Evolutionary conservation across 1,140 invertebrate species (phyloP), one percentile per base, ranked within the genome.

Genomic region (Lepidotrigona ventralis): DNA sequence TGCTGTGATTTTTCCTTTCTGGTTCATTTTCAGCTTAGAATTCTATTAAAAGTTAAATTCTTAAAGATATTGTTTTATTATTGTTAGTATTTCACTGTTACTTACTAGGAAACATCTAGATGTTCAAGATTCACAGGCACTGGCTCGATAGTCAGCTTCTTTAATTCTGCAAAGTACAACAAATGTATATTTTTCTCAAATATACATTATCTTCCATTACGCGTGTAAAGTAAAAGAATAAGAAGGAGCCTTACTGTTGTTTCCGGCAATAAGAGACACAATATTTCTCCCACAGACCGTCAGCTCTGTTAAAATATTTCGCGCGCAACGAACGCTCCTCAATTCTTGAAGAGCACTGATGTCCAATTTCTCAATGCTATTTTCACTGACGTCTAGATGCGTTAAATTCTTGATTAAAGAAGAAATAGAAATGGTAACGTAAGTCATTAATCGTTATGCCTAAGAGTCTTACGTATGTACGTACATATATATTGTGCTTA

Each of bases 381-480:
- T 97, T 92, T 97, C 96, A 91, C 96, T 97, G n/a, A 97, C 96
- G 90, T 97, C 96, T 88, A 97, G 92, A 88, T 97, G 96, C 63
- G 96, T 96, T 79, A 97, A 91, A 92, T 96, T 96, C 96, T 96
- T 91, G 69, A 68, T 73, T 77, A 29, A 64, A 78, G 33, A 33
- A 79, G 54, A 83, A 86, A 84, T 39, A 81, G 21, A 82, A 54
- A 85, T 53, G n/a, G 54, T 29, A 66, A 56, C 33, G 14, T 26
- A 46, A 46, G 39, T 70, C n/a, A 72, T 75, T 56, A 64, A 63
- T 23, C 29, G 58, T 60, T 68, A 6, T 54, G 15, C 21, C 60
- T 66, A 60, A 64, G 15, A 64, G 8, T 19, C 21, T 29, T 29
- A 19, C 0, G 11, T 33, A 72, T 4, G 39, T 46, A 46, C 0